These are phyloP conservation scores for Tipula unca DNA, from an alignment of 2,888 invertebrate genomes.

Conservation along the genomic window DNA sequence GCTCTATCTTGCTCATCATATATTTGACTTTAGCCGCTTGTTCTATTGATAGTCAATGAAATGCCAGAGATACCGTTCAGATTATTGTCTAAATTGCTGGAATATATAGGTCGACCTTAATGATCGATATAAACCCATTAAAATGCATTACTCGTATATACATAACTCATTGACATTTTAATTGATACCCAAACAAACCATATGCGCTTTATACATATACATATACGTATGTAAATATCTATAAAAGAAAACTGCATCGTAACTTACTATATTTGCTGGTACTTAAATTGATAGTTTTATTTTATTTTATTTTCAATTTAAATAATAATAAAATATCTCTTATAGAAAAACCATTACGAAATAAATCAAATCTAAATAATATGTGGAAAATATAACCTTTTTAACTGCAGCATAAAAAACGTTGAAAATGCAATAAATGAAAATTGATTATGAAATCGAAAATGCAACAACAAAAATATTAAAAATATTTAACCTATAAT, in stretches of 20 bases:
- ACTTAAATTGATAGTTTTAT: not conserved
- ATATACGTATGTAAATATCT: not conserved
- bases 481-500: not conserved
- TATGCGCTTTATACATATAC: too few species aligned
- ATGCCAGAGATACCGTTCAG: too few species aligned
- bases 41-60: too few species aligned
- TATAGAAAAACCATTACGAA: not conserved
- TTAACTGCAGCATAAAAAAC: not conserved
- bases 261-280: not conserved
- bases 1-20: too few species aligned
- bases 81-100: too few species aligned
- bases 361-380: slow-evolving; percentile 8
- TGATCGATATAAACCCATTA: not conserved
- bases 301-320: slow-evolving; percentile 1
- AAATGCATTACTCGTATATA: not conserved
- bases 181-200: not conserved
- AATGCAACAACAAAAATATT: not conserved
- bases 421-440: slow-evolving; percentile 9
- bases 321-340: not conserved
- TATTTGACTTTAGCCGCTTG: too few species aligned
- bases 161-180: not conserved
- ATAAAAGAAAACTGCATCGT: not conserved
- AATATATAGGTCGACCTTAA: not conserved
- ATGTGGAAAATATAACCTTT: slow-evolving; percentile 14
- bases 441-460: not conserved